Evolutionary conservation across 2,888 invertebrate genomes (phyloP).

Genomic region (Pardosa pseudoannulata): DNA sequence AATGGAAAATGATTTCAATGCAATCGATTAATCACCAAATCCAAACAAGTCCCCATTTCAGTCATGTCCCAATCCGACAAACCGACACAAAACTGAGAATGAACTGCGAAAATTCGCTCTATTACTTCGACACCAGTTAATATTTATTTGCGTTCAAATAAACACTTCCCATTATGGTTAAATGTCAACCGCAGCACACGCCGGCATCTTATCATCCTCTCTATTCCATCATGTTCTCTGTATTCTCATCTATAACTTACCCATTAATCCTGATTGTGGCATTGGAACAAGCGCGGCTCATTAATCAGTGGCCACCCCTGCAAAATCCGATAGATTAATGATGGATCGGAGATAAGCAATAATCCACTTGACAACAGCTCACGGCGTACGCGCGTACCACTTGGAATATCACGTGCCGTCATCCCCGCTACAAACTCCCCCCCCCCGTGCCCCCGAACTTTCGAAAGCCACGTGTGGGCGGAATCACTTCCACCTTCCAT

Average conservation of each 20-base stretch:
- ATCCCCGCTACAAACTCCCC: background rate
- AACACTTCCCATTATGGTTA: background rate
- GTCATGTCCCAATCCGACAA: too few species aligned
- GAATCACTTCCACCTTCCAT: background rate
- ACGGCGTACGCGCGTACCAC: background rate
- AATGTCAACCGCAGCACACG: background rate
- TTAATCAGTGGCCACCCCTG: background rate
- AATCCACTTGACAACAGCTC: constrained; percentile 10
- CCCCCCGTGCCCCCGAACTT: background rate
- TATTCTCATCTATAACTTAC: background rate
- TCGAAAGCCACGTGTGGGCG: background rate
- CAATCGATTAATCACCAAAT: too few species aligned
- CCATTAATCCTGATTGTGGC: constrained; percentile 12
- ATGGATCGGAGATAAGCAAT: background rate
- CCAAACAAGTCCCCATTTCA: too few species aligned
- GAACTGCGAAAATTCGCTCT: background rate
- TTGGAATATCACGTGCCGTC: background rate
- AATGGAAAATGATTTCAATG: too few species aligned
- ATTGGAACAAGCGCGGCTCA: background rate
- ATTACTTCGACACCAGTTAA: background rate
- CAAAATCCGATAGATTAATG: background rate
- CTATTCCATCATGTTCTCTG: background rate
- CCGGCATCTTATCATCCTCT: background rate
- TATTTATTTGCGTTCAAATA: background rate
- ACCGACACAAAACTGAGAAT: too few species aligned